A percentile compares a stretch with the other conserved stretches of the same genome.
Evolutionary conservation across 2,113 vertebrate species (phyloP).

Genomic region (Lophotis ruficrista): DNA sequence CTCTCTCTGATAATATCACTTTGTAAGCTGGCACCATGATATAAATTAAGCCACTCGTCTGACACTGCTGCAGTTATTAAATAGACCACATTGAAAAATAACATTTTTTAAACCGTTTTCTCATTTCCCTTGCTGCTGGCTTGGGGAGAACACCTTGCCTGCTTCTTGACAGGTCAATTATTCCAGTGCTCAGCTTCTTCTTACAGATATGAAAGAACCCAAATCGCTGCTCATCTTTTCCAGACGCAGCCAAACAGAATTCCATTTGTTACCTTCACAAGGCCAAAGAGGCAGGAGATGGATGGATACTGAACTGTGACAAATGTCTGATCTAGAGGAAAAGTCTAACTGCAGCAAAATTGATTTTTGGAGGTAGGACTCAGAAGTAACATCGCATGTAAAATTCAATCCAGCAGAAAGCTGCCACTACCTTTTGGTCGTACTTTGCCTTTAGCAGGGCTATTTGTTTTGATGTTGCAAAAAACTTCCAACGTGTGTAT

Average conservation of each 20-base stretch:
- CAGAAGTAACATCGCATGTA: conserved; percentile 6
- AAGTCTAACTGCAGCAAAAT: conserved; percentile 68
- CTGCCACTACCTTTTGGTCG: background rate
- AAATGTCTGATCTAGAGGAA: conserved; percentile 78
- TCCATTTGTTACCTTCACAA: conserved; percentile 75
- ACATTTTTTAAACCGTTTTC: conserved; percentile 78
- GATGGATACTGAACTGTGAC: conserved; percentile 77
- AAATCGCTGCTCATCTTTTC: conserved; percentile 85
- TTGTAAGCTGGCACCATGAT: conserved; percentile 5
- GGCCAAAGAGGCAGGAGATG: conserved; percentile 79
- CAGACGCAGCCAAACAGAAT: conserved; percentile 71
- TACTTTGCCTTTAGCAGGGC: background rate
- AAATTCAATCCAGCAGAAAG: conserved; percentile 33
- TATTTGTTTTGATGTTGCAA: background rate
- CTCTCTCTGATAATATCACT: background rate
- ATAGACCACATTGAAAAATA: conserved; percentile 76
- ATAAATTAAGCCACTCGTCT: conserved; percentile 66
- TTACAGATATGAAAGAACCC: conserved; percentile 72
- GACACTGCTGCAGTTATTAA: conserved; percentile 71
- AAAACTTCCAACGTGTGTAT: background rate
- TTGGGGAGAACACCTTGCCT: conserved; percentile 72
- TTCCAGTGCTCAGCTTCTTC: conserved; percentile 79
- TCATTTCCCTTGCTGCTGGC: conserved; percentile 82
- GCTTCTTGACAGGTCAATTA: conserved; percentile 93
- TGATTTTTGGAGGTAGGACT: conserved; percentile 58